Evolutionary conservation across 1,140 invertebrate species (phyloP).

Genomic region (Bombus difficillimus): DNA sequence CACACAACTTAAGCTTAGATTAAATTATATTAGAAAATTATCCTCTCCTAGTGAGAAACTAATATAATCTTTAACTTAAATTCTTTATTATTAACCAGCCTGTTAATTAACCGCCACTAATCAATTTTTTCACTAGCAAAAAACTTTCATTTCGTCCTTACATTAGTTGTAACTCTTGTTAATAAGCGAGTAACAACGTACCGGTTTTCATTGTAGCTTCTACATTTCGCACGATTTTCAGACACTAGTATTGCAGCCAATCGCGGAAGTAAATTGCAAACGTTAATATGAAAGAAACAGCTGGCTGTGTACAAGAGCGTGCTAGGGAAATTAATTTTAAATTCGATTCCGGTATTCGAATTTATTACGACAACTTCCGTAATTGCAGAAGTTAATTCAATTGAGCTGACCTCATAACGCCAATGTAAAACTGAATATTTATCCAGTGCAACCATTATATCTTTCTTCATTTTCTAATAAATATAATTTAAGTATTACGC

Average conservation of each 20-base stretch:
- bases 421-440: slow-evolving; percentile 14
- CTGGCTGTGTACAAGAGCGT: slow-evolving; percentile 7
- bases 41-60: neutral
- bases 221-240: slow-evolving; percentile 32
- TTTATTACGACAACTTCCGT: slow-evolving; percentile 16
- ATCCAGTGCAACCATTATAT: too few species aligned
- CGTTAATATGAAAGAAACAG: slow-evolving; percentile 36
- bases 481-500: too few species aligned
- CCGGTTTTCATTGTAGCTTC: neutral
- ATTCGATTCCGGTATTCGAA: slow-evolving; percentile 26
- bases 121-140: neutral
- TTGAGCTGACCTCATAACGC: neutral
- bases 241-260: slow-evolving; percentile 8
- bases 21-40: neutral
- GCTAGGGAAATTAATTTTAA: slow-evolving; percentile 41
- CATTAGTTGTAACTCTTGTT: neutral
- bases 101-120: neutral
- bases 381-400: slow-evolving; percentile 32
- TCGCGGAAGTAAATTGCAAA: slow-evolving; percentile 35
- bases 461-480: too few species aligned
- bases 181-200: slow-evolving; percentile 7
- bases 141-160: neutral
- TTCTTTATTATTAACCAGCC: neutral
- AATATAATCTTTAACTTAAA: neutral
- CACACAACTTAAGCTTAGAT: too few species aligned